Evolutionary conservation across 2,113 vertebrate genomes (phyloP), one percentile per base, ranked within the genome.

Genomic region (Chamaea fasciata): DNA sequence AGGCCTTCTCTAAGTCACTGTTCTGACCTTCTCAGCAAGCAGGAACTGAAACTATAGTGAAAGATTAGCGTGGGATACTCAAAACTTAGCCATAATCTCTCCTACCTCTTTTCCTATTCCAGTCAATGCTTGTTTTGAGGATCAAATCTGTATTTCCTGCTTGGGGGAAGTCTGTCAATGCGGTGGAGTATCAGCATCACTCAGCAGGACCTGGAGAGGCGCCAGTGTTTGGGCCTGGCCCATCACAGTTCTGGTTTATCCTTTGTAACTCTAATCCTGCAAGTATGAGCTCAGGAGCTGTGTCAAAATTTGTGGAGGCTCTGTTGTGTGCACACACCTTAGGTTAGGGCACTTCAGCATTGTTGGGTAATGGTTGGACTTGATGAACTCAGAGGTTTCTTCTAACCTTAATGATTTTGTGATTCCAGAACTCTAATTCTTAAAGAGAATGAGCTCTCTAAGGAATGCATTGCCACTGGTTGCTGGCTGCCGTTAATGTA

Each of bases 241-340:
- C 27, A 3, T 15, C 19, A 5, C 15, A 11, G 11, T 4, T 3
- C 8, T 19, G 13, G 10, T 21, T 44, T 2, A 0, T 42, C 19
- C 11, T 82, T 85, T 86, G 37, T 0, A 49, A 64, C n/a, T 41
- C 27, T 23, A 46, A 47, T 13, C 9, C 50, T 26, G 24, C 59
- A 50, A 60, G 47, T 33, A 7, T 9, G 24, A 78, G 49, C 41
- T 75, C 27, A 23, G 62, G 13, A 68, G 17, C 9, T 63, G 33
- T 4, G n/a, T 2, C 60, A 65, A 62, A 57, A 15, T n/a, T 77
- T 17, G 6, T 8, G 20, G 26, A 35, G 63, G 16, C 3, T 5
- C 68, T 15, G 8, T 6, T 59, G 11, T 67, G 16, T 24, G 13
- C 15, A 9, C 16, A 18, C 6, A 22, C 9, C 37, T 50, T 4